phyloP scores from a whole-genome alignment of 2,113 vertebrate genomes.

The Pelodiscus sinensis region DNA sequence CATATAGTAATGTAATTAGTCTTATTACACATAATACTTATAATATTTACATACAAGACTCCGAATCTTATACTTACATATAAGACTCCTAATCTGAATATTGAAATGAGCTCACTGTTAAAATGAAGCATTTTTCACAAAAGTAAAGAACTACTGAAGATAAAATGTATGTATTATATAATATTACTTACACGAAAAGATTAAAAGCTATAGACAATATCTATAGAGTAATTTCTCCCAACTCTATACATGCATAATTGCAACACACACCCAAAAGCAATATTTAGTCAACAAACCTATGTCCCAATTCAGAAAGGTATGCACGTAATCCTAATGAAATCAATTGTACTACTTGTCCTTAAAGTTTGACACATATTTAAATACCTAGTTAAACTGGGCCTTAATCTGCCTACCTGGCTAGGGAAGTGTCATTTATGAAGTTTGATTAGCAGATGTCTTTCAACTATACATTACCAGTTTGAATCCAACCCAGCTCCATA shows the following conservation, averaged over 20 bases:
- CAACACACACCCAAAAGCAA: background rate
- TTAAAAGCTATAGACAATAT: background rate
- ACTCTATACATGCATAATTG: background rate
- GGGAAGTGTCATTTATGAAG: background rate
- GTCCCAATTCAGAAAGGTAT: background rate
- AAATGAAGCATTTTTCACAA: background rate
- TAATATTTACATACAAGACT: too few species aligned
- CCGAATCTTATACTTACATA: too few species aligned
- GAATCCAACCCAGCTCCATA: background rate
- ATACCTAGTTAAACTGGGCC: background rate
- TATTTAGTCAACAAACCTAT: background rate
- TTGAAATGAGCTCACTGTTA: background rate
- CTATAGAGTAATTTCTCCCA: background rate
- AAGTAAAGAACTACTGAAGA: background rate
- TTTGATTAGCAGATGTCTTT: background rate
- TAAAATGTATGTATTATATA: background rate
- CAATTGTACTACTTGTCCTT: background rate
- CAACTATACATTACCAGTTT: background rate
- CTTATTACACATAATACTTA: background rate
- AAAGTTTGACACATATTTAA: background rate
- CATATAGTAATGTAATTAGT: background rate
- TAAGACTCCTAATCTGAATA: background rate
- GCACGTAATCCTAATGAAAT: background rate
- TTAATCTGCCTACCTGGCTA: background rate
- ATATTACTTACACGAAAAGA: background rate